Evolutionary conservation across 2,797 vertebrate species (phyloP), one percentile per base, ranked within the genome.

Genomic region (Phoebastria nigripes): DNA sequence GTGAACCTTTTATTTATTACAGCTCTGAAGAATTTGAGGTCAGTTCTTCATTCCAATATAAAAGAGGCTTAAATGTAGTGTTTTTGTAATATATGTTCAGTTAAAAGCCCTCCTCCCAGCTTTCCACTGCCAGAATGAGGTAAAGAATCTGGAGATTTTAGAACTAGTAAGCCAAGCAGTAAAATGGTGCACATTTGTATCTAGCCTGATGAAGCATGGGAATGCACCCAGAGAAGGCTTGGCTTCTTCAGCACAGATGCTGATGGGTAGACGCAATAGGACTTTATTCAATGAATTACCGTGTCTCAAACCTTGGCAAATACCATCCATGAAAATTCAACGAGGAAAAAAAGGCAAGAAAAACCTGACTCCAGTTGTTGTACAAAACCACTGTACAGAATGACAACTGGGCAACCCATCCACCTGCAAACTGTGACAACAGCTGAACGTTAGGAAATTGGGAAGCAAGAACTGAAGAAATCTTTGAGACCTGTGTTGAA

Each of bases 121-220:
- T 93, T 82, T 91, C 41, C 5, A 5, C 15, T 93, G 92, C 91
- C 89, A 94, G 89, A 93, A 94, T 94, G 96, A 97, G 85, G 87
- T 94, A 94, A 94, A 93, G 71, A 92, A 91, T 89, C 67, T 92
- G 84, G 63, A 92, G 72, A 25, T 77, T 85, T 91, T 85, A 28
- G 92, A 74, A 20, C 59, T 82, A 88, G 81, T 69, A 95, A 93
- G 72, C 46, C 39, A 55, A 76, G 85, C 73, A 78, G 79, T 95
- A 86, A 94, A 96, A 81, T 12, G 42, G 69, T 81, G 59, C 42
- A 63, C 47, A 14, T 67, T 94, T 80, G 41, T 82, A 44, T 55
- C 54, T 42, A 78, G 66, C 56, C 54, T 88, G 87, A n/a, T 59
- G 77, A 78, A 79, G 51, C 51, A 61, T 5, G 82, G 82, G 79